phyloP scores from a whole-genome alignment of 2,797 vertebrate genomes.

The Chaenodraco wilsoni region DNA sequence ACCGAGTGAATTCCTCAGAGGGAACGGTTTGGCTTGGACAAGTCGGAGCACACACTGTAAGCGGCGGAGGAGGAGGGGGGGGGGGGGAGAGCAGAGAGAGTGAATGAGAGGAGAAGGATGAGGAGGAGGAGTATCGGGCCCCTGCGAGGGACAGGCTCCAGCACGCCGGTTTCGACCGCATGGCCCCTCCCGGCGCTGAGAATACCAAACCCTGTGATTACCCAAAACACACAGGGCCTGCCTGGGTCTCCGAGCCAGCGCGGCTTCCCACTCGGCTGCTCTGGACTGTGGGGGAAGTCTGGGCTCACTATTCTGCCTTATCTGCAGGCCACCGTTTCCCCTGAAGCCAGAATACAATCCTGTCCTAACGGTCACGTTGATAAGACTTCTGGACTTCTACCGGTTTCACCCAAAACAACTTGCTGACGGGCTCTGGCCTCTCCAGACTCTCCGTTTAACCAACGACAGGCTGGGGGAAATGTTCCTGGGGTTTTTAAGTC shows the following conservation, averaged over 20 bases:
- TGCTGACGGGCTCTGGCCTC: constrained; percentile 40
- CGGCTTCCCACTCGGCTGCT: constrained; percentile 59
- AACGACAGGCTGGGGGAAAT: constrained; percentile 59
- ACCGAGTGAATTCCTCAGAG: constrained; percentile 75
- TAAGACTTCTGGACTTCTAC: neutral
- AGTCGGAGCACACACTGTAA: constrained; percentile 74
- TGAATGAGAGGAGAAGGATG: constrained; percentile 60
- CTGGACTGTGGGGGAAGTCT: constrained; percentile 40
- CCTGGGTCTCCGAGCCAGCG: constrained; percentile 65
- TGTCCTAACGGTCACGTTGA: constrained; percentile 9
- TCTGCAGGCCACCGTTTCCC: constrained; percentile 9
- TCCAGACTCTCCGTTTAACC: constrained; percentile 35
- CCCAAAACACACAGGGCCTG: constrained; percentile 77
- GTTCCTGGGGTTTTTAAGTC: constrained; percentile 62
- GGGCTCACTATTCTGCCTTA: constrained; percentile 25
- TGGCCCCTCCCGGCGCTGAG: constrained; percentile 80
- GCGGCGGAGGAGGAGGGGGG: constrained; percentile 34
- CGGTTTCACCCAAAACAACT: neutral
- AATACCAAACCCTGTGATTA: constrained; percentile 87
- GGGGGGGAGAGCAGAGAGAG: constrained; percentile 39
- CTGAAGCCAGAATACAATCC: constrained; percentile 18
- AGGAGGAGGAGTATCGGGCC: constrained; percentile 63
- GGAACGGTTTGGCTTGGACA: constrained; percentile 75
- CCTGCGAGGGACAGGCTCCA: constrained; percentile 74
- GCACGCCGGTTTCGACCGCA: constrained; percentile 85